Conservation (phyloP, 2,888 invertebrate genomes). For the Euproctis similis region DNA sequence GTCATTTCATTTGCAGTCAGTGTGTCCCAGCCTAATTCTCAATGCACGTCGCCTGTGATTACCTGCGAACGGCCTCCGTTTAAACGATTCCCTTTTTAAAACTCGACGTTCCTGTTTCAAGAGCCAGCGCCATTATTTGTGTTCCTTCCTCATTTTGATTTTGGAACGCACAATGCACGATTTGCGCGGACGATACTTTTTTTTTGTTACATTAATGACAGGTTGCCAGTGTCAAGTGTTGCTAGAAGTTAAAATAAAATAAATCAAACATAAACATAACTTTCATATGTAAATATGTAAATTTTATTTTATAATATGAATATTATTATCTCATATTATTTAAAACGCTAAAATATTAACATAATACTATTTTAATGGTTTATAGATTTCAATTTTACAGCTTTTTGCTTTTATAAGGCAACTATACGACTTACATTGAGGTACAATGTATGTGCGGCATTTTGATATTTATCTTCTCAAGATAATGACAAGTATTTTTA, state of each 20-base stretch:
- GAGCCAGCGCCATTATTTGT: slow-evolving; percentile 66
- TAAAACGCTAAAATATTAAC: too few species aligned
- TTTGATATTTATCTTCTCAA: slow-evolving; percentile 3
- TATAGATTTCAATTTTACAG: too few species aligned
- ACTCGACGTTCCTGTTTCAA: slow-evolving; percentile 68
- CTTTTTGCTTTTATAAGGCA: too few species aligned
- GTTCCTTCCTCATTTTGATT: slow-evolving; percentile 70
- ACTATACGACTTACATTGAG: too few species aligned
- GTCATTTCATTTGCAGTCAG: neutral
- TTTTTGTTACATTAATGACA: slow-evolving; percentile 39
- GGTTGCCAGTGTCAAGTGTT: slow-evolving; percentile 14
- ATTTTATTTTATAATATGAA: too few species aligned
- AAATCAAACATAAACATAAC: too few species aligned
- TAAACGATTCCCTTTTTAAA: slow-evolving; percentile 69
- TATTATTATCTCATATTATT: too few species aligned
- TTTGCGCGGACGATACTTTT: slow-evolving; percentile 40
- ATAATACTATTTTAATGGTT: too few species aligned
- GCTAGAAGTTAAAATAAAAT: too few species aligned
- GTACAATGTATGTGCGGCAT: too few species aligned
- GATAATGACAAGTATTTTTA: slow-evolving; percentile 4
- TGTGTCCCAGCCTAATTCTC: slow-evolving; percentile 36
- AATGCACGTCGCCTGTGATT: slow-evolving; percentile 65
- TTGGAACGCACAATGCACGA: slow-evolving; percentile 64
- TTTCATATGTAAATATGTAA: too few species aligned
- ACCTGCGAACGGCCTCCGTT: slow-evolving; percentile 71